These are phyloP conservation scores for Penaeus indicus DNA, from an alignment of 1,140 invertebrate genomes.

Conservation along the genomic window DNA sequence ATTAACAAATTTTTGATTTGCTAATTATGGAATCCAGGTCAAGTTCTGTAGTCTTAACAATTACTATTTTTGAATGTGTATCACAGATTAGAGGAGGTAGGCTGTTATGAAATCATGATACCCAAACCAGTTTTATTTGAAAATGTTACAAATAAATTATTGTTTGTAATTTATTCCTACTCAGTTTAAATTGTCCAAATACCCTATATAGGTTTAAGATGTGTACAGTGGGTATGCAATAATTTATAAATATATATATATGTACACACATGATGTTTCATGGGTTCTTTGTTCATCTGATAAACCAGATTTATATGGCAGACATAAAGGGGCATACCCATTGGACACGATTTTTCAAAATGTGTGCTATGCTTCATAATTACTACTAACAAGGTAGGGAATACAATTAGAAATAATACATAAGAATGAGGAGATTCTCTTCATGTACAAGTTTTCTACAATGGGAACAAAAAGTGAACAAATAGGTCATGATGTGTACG, in stretches of 20 bases:
- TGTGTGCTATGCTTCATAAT: background rate
- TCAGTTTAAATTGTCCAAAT: conserved; percentile 23
- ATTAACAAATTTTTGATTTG: too few species aligned
- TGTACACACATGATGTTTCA: background rate
- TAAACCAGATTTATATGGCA: conserved; percentile 5
- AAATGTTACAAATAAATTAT: too few species aligned
- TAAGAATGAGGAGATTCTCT: conserved; percentile 4
- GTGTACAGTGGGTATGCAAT: conserved; percentile 39
- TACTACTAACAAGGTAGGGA: conserved; percentile 9
- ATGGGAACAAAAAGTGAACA: conserved; percentile 20
- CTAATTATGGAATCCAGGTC: too few species aligned
- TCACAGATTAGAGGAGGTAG: too few species aligned
- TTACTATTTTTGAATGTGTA: too few species aligned
- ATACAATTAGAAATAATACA: conserved; percentile 21
- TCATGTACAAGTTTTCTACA: conserved; percentile 43
- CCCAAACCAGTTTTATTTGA: too few species aligned
- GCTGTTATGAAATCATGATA: too few species aligned
- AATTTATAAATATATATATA: conserved; percentile 29
- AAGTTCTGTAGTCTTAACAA: too few species aligned
- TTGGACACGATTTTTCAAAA: conserved; percentile 14
- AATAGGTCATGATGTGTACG: conserved; percentile 44
- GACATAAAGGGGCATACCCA: conserved; percentile 7
- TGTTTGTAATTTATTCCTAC: too few species aligned
- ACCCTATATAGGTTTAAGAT: conserved; percentile 19
- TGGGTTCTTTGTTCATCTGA: too few species aligned